phyloP scores from a whole-genome alignment of 2,113 vertebrate species.

The Takifugu flavidus region DNA sequence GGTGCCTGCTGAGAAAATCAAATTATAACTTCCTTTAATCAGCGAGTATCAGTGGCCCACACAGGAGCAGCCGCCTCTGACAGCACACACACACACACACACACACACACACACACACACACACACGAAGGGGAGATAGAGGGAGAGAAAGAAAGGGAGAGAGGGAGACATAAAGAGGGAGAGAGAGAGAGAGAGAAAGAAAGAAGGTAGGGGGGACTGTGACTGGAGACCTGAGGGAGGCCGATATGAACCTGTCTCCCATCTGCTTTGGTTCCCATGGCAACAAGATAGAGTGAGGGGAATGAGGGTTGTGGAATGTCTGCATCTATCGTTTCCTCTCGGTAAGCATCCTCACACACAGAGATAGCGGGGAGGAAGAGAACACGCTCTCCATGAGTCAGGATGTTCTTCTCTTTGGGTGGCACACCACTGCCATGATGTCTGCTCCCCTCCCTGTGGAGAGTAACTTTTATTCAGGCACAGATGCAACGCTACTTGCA shows the following conservation, averaged over 20 bases:
- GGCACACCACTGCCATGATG: too few species aligned
- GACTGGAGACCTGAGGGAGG: slow-evolving; percentile 75
- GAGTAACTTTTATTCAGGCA: too few species aligned
- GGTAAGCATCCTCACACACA: slow-evolving; percentile 63
- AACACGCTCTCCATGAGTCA: slow-evolving; percentile 30
- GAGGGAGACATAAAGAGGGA: slow-evolving; percentile 8
- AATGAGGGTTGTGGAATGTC: slow-evolving; percentile 71
- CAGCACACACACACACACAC: slow-evolving; percentile 32
- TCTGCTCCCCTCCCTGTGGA: too few species aligned
- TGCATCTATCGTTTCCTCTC: slow-evolving; percentile 72
- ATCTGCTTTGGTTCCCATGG: slow-evolving; percentile 75
- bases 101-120: slow-evolving; percentile 3
- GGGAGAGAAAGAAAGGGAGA: slow-evolving; percentile 15
- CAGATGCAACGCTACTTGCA: too few species aligned
- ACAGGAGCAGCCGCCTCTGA: slow-evolving; percentile 72
- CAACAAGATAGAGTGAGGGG: slow-evolving; percentile 73
- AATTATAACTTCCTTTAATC: slow-evolving; percentile 80
- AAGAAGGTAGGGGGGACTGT: slow-evolving; percentile 46
- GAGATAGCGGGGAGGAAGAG: slow-evolving; percentile 36
- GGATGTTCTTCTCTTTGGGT: slow-evolving; percentile 31
- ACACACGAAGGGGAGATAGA: slow-evolving; percentile 9
- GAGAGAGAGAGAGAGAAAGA: slow-evolving; percentile 36
- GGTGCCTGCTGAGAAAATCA: slow-evolving; percentile 78
- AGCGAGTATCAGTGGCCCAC: slow-evolving; percentile 77
- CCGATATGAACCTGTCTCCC: slow-evolving; percentile 75